Evolutionary conservation across 2,888 invertebrate species (phyloP).

Genomic region (Silvanus unidentatus): DNA sequence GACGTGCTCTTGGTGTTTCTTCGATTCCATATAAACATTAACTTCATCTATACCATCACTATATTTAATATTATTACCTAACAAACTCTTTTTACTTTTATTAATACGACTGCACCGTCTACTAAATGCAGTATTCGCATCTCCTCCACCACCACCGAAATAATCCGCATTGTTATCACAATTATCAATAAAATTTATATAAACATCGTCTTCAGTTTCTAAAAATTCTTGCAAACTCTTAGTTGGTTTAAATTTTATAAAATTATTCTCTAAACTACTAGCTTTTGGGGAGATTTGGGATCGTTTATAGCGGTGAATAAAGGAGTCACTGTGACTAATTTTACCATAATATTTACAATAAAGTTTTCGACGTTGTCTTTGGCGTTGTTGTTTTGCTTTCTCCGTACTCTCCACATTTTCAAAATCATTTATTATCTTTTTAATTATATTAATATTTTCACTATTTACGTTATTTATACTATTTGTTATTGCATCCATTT

Average conservation of each 20-base stretch:
- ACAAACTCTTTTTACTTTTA: conserved; percentile 21
- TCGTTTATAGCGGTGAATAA: conserved; percentile 31
- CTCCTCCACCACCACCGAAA: background rate
- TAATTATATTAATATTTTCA: conserved; percentile 41
- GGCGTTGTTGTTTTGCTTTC: conserved; percentile 1
- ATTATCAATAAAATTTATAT: conserved; percentile 37
- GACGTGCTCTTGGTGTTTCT: conserved; percentile 34
- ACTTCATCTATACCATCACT: conserved; percentile 27
- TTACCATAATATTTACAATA: conserved; percentile 19
- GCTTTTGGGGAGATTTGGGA: conserved; percentile 34
- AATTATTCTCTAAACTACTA: conserved; percentile 27
- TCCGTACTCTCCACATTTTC: conserved; percentile 21
- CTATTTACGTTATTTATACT: conserved; percentile 3
- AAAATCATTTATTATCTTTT: conserved; percentile 41
- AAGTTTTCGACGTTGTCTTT: conserved; percentile 8
- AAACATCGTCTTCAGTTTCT: conserved; percentile 35
- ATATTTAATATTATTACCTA: conserved; percentile 21
- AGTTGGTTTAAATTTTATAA: conserved; percentile 24
- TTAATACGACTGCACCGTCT: background rate
- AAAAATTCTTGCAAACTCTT: conserved; percentile 28
- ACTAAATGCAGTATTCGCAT: background rate
- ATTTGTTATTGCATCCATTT: conserved; percentile 2
- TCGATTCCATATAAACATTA: conserved; percentile 27
- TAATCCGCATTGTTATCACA: conserved; percentile 3
- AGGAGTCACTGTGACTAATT: conserved; percentile 33